Conservation (phyloP, 2,113 vertebrate species). For the Myrmophylax atrothorax region DNA sequence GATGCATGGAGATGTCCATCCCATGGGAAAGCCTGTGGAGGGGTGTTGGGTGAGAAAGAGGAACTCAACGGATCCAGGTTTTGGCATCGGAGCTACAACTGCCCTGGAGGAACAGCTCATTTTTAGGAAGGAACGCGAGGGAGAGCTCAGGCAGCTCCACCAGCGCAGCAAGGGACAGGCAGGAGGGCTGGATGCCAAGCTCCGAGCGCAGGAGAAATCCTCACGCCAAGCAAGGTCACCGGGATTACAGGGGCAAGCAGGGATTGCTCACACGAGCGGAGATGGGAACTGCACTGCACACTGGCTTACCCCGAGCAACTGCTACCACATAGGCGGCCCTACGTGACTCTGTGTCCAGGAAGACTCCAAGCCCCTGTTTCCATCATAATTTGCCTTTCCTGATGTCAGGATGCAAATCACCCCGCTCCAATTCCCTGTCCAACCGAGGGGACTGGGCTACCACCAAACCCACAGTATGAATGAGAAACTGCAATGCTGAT, state of each 20-base stretch:
- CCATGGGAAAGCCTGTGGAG: background rate
- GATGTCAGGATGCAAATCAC: background rate
- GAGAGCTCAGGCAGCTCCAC: background rate
- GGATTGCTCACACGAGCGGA: background rate
- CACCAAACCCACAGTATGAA: accelerated
- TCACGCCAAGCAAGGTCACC: background rate
- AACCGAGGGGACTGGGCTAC: accelerated
- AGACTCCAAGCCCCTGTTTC: background rate
- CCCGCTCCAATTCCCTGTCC: too few species aligned
- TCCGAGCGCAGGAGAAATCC: background rate
- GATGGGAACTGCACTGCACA: background rate
- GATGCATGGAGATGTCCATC: accelerated
- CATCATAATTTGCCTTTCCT: accelerated
- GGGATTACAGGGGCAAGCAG: background rate
- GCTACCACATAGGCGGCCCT: background rate
- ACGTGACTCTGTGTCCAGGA: accelerated
- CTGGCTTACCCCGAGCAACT: accelerated
- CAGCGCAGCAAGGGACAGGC: background rate
- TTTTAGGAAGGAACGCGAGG: background rate
- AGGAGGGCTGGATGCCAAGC: background rate
- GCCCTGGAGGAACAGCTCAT: background rate
- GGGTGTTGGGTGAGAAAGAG: background rate
- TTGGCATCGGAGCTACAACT: accelerated
- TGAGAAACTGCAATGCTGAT: background rate
- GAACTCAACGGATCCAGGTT: accelerated